Base-by-base conservation (phyloP, 1,140 invertebrate species). In the Parasteatoda tepidariorum region DNA sequence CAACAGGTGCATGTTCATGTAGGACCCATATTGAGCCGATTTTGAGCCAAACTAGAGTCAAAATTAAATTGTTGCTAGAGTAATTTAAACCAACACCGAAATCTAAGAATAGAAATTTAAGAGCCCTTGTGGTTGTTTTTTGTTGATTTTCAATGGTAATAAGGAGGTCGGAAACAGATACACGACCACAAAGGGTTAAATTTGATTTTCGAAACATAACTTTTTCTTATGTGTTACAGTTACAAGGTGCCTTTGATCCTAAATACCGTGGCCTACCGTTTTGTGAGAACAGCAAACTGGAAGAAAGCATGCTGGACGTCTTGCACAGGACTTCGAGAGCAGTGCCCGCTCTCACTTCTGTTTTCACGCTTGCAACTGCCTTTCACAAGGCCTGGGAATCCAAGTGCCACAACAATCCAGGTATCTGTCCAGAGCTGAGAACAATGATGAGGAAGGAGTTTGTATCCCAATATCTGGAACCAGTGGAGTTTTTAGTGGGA, bases 331-430 rank as follows among this genome's bases (percentile, higher is more conserved):
- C 73, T 64, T 73, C 81, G 0, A 64, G 87, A 82, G 89, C 89
- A 5, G 87, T 89, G 30, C 88, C 90, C 3, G 88, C 89, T 7
- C 86, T 90, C 3, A 89, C 90, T 78, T 87, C 89, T 11, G 87
- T 90, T 7, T 90, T 88, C 76, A 87, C 88, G 0, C 88, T 89
- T 75, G 89, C 89, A n/a, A 85, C 85, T 31, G 89, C 89, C 0
- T 85, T 90, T 34, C 87, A 87, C 22, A 87, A 87, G 31, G 90
- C 90, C 2, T 89, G 90, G 86, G 79, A 84, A 15, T 84, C 75
- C 24, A 85, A 87, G 30, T 90, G 90, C 85, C 75, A 18, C 28
- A 22, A 31, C 22, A 81, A 61, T 9, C 83, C 83, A 55, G 89
- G 89, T 3, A 75, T 88, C n/a, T 90, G 90, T 84, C 15, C 78